A percentile compares a stretch with the other conserved stretches of the same genome.
Conservation (phyloP, 2,113 vertebrate species). For the Gasterosteus nipponicus region DNA sequence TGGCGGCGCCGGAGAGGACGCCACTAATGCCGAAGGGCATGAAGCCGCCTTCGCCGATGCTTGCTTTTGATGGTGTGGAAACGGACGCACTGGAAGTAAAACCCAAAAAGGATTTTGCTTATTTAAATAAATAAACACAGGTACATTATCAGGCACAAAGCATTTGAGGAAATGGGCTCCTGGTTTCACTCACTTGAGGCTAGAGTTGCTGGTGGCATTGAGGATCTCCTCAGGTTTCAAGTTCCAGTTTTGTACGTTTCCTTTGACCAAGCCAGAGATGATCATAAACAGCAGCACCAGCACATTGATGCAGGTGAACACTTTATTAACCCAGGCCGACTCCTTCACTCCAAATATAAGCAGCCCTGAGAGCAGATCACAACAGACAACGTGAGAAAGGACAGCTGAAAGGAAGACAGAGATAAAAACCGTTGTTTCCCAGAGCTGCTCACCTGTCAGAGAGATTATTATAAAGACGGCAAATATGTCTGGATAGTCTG, state of each 20-base stretch:
- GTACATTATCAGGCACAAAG: no score
- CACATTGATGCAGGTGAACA: constrained; percentile 95
- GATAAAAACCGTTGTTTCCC: neutral
- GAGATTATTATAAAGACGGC: constrained; percentile 91
- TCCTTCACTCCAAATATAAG: constrained; percentile 95
- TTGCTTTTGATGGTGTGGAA: neutral
- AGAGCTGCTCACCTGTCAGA: constrained; percentile 84
- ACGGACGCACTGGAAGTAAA: constrained; percentile 75
- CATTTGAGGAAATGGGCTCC: neutral
- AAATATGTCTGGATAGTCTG: constrained; percentile 92
- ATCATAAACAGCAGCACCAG: constrained; percentile 92
- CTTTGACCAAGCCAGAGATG: constrained; percentile 93
- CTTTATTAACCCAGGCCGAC: constrained; percentile 93
- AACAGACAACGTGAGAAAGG: neutral
- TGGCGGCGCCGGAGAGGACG: constrained; percentile 94
- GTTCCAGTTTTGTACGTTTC: constrained; percentile 90
- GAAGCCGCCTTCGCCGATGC: constrained; percentile 87
- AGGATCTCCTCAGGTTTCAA: constrained; percentile 81
- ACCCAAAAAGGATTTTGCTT: neutral
- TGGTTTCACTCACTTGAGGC: constrained; percentile 64
- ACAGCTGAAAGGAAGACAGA: neutral
- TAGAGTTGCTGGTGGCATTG: constrained; percentile 66
- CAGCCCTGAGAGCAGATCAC: constrained; percentile 79
- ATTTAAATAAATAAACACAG: neutral
- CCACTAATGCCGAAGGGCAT: constrained; percentile 92